phyloP scores from a whole-genome alignment of 2,113 vertebrate genomes.

The Crocuta crocuta region DNA sequence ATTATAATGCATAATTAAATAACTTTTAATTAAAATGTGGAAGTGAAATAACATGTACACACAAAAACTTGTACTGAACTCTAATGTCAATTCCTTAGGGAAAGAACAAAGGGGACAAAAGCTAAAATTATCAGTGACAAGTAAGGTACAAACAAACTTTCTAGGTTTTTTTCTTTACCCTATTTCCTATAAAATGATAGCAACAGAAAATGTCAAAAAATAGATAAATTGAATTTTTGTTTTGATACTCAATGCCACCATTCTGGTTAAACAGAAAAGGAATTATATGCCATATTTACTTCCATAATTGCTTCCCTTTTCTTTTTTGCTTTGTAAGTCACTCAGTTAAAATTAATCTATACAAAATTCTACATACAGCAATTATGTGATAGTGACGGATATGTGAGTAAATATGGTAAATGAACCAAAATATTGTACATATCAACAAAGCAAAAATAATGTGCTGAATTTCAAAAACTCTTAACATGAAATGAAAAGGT shows the following conservation, averaged over 20 bases:
- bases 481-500: not conserved
- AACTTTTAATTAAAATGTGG: constrained; percentile 28
- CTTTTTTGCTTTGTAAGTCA: constrained; percentile 39
- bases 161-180: not conserved
- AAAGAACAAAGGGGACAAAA: not conserved
- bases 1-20: constrained; percentile 47
- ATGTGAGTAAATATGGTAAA: constrained; percentile 35
- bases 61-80: not conserved
- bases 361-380: not conserved
- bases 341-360: constrained; percentile 62
- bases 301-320: constrained; percentile 52
- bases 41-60: not conserved
- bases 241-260: constrained; percentile 36
- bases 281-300: constrained; percentile 45
- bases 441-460: constrained; percentile 8
- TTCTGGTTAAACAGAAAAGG: constrained; percentile 31
- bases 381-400: constrained; percentile 5
- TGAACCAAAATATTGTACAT: not conserved
- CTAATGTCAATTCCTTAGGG: not conserved
- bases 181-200: not conserved
- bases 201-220: constrained; percentile 55
- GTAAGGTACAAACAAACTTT: not conserved
- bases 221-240: constrained; percentile 43
- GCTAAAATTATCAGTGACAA: constrained; percentile 19
- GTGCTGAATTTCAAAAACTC: not conserved